Evolutionary conservation across 2,113 vertebrate genomes (phyloP).

Genomic region (Rhea americana): DNA sequence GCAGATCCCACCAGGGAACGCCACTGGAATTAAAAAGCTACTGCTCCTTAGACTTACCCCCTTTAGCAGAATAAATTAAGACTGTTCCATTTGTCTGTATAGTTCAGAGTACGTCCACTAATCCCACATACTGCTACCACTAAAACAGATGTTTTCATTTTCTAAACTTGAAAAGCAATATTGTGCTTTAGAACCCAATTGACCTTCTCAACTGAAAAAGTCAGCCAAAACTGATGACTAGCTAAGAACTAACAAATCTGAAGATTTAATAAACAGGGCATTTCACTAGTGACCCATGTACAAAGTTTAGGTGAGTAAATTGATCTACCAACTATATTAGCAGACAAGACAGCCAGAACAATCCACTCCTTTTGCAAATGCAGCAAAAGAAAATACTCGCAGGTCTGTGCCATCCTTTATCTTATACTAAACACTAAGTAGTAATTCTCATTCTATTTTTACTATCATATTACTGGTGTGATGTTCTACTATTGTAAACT

Average conservation of each 20-base stretch:
- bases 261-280: not conserved
- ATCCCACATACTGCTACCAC: not conserved
- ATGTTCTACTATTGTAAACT: not conserved
- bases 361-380: not conserved
- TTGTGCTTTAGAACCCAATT: not conserved
- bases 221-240: not conserved
- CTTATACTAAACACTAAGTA: not conserved
- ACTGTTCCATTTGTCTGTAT: not conserved
- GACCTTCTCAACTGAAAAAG: not conserved
- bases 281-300: not conserved
- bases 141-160: not conserved
- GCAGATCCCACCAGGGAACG: constrained; percentile 9
- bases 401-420: not conserved
- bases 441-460: not conserved
- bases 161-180: not conserved
- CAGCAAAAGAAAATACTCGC: not conserved
- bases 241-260: not conserved
- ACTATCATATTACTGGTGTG: too few relatives aligned
- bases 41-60: not conserved
- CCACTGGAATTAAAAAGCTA: not conserved
- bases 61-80: not conserved
- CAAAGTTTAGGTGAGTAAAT: not conserved
- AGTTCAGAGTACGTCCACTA: not conserved
- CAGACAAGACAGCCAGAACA: not conserved
- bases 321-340: not conserved